These are phyloP conservation scores for Poecilia latipinna DNA, from an alignment of 2,113 vertebrate species.

Conservation along the genomic window DNA sequence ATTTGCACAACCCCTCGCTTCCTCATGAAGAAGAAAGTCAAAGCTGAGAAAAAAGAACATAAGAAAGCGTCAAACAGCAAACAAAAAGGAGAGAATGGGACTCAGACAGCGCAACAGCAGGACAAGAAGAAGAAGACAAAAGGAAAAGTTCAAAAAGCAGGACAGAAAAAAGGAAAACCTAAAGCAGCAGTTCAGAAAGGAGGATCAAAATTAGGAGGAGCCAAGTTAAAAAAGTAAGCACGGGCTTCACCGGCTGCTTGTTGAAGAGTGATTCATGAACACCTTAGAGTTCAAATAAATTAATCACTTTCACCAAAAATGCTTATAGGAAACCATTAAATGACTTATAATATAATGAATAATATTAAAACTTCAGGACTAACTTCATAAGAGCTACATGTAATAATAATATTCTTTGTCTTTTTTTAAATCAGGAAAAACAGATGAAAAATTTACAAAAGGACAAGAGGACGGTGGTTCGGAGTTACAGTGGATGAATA, in stretches of 20 bases:
- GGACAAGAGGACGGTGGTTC: background rate
- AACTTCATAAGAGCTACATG: background rate
- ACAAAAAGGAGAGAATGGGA: constrained; percentile 19
- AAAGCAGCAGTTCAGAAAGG: constrained; percentile 7
- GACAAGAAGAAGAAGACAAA: constrained; percentile 68
- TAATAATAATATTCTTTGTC: background rate
- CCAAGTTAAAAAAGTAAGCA: constrained; percentile 55
- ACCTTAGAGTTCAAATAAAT: background rate
- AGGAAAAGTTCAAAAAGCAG: constrained; percentile 27
- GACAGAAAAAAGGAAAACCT: constrained; percentile 22
- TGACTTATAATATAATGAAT: no score
- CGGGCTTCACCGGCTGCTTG: background rate
- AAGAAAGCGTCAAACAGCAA: background rate
- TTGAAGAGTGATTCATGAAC: background rate
- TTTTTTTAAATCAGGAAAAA: constrained; percentile 51
- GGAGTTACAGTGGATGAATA: background rate
- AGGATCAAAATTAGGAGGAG: constrained; percentile 13
- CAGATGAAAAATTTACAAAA: constrained; percentile 29
- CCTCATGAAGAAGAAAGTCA: constrained; percentile 80
- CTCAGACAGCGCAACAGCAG: constrained; percentile 56
- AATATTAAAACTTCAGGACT: background rate
- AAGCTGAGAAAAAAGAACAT: constrained; percentile 16
- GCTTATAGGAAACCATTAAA: background rate
- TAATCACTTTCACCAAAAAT: background rate
- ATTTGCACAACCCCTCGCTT: constrained; percentile 90